Percentiles rank a stretch among this genome's conserved stretches.
Evolutionary conservation across 2,797 vertebrate species (phyloP).

Genomic region (Clarias fuscus): DNA sequence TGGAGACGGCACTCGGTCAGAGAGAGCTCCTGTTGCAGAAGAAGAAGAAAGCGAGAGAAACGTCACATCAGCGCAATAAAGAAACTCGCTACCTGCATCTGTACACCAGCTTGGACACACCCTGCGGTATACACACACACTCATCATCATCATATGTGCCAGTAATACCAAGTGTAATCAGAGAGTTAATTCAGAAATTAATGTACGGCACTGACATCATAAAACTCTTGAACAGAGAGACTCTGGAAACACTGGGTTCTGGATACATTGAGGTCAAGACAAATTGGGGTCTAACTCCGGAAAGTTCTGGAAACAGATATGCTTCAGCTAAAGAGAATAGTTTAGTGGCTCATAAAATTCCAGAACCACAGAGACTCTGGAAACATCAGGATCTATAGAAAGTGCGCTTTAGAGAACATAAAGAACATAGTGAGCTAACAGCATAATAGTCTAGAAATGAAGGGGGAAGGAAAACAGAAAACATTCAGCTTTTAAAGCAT

Average conservation of each 20-base stretch:
- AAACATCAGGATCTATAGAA: no score
- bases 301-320: no score
- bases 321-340: no score
- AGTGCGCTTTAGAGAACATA: no score
- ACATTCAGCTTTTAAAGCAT: no score
- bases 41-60: constrained; percentile 65
- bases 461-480: no score
- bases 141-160: background rate
- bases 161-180: background rate
- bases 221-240: background rate
- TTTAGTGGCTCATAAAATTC: no score
- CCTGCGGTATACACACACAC: constrained; percentile 58
- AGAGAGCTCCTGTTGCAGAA: constrained; percentile 74
- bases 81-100: constrained; percentile 74
- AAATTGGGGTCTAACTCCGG: no score
- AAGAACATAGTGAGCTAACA: no score
- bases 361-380: no score
- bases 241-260: background rate
- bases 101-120: constrained; percentile 70
- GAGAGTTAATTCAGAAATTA: background rate
- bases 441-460: no score
- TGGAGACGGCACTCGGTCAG: constrained; percentile 82
- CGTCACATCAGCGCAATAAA: constrained; percentile 59
- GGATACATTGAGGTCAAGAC: background rate
- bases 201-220: background rate